Percentiles rank a stretch among this genome's conserved stretches.
Evolutionary conservation across 2,888 invertebrate genomes (phyloP).

Genomic region (Caenorhabditis doughertyi): DNA sequence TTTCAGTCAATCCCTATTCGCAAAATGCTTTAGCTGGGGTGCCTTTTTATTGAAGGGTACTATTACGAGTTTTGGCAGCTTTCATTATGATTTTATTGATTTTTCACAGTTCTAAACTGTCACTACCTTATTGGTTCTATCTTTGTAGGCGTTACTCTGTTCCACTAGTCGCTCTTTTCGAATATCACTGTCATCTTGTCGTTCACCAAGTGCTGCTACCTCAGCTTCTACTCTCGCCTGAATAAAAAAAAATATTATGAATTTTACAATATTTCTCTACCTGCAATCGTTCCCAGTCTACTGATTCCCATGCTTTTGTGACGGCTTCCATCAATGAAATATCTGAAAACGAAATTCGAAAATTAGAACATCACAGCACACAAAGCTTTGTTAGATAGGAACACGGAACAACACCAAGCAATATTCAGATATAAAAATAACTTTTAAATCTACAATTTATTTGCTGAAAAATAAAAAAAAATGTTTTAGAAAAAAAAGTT

Average conservation of each 20-base stretch:
- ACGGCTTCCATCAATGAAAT: conserved; percentile 63
- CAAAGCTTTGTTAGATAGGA: conserved; percentile 28
- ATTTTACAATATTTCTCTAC: conserved; percentile 27
- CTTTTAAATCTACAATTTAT: conserved; percentile 53
- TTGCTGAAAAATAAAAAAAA: conserved; percentile 18
- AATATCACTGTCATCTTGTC: conserved; percentile 68
- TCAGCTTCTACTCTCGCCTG: conserved; percentile 71
- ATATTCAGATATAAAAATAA: not conserved
- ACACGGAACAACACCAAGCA: conserved; percentile 12
- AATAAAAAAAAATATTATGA: not conserved
- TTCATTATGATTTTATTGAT: too few species aligned
- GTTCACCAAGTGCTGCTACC: conserved; percentile 63
- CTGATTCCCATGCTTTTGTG: conserved; percentile 66
- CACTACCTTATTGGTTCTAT: conserved; percentile 70
- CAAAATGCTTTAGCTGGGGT: too few species aligned
- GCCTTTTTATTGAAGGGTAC: too few species aligned
- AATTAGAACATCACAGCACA: conserved; percentile 29
- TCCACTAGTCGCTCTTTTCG: conserved; percentile 64
- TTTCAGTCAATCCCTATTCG: too few species aligned
- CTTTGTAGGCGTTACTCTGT: conserved; percentile 72
- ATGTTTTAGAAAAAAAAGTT: conserved; percentile 3
- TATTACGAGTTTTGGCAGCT: too few species aligned
- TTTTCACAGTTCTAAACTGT: too few species aligned
- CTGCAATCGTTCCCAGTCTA: conserved; percentile 74
- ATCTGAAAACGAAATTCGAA: not conserved